phyloP scores from a whole-genome alignment of 2,888 invertebrate genomes.

The Sturmia bella region DNA sequence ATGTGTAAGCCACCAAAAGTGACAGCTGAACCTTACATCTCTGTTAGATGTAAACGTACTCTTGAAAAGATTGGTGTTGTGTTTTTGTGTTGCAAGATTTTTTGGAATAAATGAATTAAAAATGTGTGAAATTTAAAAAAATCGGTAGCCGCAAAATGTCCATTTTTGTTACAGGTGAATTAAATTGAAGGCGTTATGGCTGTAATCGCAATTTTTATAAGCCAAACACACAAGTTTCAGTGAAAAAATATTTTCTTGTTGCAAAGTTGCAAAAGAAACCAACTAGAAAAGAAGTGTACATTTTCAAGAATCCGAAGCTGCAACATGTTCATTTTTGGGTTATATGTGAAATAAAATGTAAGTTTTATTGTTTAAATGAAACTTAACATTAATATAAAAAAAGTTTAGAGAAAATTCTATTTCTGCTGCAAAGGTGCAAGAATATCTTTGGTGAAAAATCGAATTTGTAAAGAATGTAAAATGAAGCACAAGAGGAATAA shows the following conservation, averaged over 20 bases:
- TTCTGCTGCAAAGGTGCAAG: constrained; percentile 4
- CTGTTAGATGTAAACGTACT: constrained; percentile 47
- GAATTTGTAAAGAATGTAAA: constrained; percentile 63
- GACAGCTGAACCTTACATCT: constrained; percentile 49
- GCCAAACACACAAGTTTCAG: too few relatives aligned
- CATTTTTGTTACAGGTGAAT: constrained; percentile 35
- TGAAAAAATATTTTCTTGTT: too few relatives aligned
- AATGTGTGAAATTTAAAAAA: constrained; percentile 44
- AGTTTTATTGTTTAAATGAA: constrained; percentile 56
- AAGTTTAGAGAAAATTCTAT: constrained; percentile 16
- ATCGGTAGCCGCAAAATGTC: constrained; percentile 30
- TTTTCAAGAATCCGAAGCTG: constrained; percentile 27
- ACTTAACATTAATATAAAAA: constrained; percentile 10
- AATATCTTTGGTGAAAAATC: constrained; percentile 68
- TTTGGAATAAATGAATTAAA: constrained; percentile 34
- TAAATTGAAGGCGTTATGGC: constrained; percentile 33
- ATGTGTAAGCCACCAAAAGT: constrained; percentile 16
- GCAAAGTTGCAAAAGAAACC: too few relatives aligned
- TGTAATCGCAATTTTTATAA: too few relatives aligned
- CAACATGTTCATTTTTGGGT: constrained; percentile 24
- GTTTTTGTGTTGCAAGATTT: constrained; percentile 54
- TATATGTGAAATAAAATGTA: constrained; percentile 51
- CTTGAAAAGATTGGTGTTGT: constrained; percentile 65
- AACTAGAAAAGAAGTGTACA: constrained; percentile 53
- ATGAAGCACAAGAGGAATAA: constrained; percentile 44